phyloP scores from a whole-genome alignment of 1,140 invertebrate species.

The Galendromus occidentalis region DNA sequence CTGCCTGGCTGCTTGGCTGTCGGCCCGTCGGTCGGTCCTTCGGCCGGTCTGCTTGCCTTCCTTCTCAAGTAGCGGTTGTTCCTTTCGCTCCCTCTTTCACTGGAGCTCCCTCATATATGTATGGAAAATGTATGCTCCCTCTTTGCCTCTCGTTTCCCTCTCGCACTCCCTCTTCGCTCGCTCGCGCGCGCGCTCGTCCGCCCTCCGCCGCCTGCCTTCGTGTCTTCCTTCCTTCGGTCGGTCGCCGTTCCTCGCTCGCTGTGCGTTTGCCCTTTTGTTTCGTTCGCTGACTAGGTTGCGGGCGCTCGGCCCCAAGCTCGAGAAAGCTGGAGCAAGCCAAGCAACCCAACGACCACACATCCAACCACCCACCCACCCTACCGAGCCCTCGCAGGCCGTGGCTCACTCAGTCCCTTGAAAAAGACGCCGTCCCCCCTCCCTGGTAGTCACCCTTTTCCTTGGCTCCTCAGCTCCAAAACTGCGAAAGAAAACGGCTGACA shows the following conservation, averaged over 20 bases:
- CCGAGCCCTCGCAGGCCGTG: no score
- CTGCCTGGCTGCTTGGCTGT: neutral
- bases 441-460: no score
- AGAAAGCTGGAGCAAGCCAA: no score
- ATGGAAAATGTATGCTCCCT: slow-evolving; percentile 11
- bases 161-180: neutral
- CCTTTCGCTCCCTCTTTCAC: neutral
- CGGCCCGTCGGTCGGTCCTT: neutral
- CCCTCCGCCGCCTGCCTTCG: neutral
- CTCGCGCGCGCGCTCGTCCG: neutral
- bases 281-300: neutral
- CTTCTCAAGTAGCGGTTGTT: no score
- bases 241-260: neutral
- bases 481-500: no score
- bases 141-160: neutral
- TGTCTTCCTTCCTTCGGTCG: neutral
- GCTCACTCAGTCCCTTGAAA: no score
- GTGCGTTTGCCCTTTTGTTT: neutral
- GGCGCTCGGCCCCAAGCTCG: neutral
- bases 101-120: slow-evolving; percentile 8
- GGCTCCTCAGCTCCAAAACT: no score
- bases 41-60: neutral
- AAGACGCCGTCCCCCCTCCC: no score
- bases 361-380: no score
- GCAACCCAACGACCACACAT: no score